Evolutionary conservation across 2,797 vertebrate species (phyloP).

Genomic region (Urocyon cinereoargenteus): DNA sequence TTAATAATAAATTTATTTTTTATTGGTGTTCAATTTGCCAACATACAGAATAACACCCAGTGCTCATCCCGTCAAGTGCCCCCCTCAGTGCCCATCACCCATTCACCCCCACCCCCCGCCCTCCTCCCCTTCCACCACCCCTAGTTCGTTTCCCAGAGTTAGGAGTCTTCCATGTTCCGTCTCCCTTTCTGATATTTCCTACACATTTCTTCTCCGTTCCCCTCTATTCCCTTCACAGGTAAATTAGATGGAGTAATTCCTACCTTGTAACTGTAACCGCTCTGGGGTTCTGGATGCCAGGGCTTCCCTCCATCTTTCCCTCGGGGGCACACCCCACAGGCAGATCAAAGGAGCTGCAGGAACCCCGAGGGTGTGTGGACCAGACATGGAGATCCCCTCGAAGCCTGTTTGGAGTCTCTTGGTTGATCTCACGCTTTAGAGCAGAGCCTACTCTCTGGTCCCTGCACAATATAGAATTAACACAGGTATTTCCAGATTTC

Average conservation of each 20-base stretch:
- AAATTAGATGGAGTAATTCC: neutral
- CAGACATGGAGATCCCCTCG: accelerated
- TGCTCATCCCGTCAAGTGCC: no score
- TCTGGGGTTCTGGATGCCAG: accelerated
- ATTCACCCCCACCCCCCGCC: no score
- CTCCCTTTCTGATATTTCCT: no score
- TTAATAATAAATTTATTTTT: no score
- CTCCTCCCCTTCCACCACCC: no score
- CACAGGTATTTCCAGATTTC: neutral
- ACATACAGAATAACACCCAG: no score
- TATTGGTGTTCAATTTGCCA: no score
- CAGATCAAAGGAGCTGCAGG: neutral
- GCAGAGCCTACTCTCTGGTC: neutral
- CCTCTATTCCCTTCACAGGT: neutral
- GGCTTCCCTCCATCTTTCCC: neutral
- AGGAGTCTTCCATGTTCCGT: no score
- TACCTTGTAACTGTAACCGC: neutral
- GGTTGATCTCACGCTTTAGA: neutral
- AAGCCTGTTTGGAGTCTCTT: neutral
- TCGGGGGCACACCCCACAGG: accelerated
- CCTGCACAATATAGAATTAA: neutral
- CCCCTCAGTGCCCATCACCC: no score
- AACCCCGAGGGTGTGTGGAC: neutral
- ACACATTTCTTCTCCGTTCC: no score
- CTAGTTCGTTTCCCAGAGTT: no score